phyloP scores from a whole-genome alignment of 2,113 vertebrate species.

The Prunella fulvescens region DNA sequence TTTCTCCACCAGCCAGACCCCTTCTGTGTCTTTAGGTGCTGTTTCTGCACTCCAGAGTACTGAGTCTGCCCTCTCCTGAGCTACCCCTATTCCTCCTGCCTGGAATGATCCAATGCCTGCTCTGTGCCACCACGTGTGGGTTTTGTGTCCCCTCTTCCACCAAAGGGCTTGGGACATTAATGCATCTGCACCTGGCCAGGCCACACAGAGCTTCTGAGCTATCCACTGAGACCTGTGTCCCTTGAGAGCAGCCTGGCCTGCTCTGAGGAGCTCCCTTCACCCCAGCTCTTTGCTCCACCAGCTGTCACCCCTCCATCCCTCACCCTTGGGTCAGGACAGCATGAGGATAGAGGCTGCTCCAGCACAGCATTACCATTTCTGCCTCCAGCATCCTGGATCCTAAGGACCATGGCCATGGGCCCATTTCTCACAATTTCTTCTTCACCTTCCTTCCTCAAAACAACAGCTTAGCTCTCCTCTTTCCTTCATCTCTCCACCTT shows the following conservation, averaged over 20 bases:
- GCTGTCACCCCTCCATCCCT: neutral
- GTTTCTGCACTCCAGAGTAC: neutral
- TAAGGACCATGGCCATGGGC: no score
- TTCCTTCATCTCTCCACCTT: neutral
- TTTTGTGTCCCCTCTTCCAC: neutral
- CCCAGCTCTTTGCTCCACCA: neutral
- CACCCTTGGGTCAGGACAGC: fast-evolving
- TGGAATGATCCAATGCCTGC: neutral
- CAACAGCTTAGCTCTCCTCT: neutral
- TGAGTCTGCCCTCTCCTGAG: neutral
- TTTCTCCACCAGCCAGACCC: neutral
- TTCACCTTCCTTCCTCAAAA: neutral
- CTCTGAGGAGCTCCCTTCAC: no score
- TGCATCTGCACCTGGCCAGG: neutral
- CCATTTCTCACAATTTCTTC: neutral
- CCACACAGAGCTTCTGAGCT: neutral
- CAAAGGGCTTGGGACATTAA: neutral
- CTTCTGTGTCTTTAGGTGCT: neutral
- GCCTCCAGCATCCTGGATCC: neutral
- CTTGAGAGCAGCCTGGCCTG: neutral
- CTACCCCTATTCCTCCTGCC: neutral
- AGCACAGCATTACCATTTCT: neutral
- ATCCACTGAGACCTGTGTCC: fast-evolving
- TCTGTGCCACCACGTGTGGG: neutral
- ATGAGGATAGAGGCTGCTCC: neutral